These are phyloP conservation scores for Ploceus nigricollis DNA, from an alignment of 2,113 vertebrate species.

Conservation along the genomic window DNA sequence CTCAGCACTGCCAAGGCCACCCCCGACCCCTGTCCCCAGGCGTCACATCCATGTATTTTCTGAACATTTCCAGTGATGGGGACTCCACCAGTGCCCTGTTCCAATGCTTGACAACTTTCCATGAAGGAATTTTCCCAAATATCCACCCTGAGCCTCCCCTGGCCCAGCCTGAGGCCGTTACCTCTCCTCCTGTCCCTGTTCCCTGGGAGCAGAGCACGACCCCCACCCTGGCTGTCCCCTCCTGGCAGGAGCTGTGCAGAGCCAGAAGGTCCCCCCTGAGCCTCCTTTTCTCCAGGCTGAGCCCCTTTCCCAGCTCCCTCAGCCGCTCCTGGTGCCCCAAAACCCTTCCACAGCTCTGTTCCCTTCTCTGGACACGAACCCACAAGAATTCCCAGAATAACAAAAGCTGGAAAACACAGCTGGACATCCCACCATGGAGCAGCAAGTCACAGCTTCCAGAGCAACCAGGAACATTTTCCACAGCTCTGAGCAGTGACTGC, in stretches of 20 bases:
- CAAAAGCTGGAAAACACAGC: not conserved
- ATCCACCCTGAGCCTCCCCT: rapidly evolving
- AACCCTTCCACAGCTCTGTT: not conserved
- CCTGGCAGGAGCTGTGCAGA: not conserved
- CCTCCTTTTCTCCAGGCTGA: not conserved
- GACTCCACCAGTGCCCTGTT: not conserved
- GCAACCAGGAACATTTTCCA: not conserved
- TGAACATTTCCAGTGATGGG: not conserved
- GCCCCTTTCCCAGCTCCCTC: not conserved
- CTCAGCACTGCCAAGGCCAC: not conserved
- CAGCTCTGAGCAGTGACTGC: not conserved
- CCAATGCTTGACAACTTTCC: not conserved
- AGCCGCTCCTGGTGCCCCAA: not conserved
- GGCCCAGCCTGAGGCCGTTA: rapidly evolving
- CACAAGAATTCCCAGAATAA: not conserved
- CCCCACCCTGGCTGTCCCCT: rapidly evolving
- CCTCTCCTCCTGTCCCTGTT: not conserved
- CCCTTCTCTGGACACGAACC: not conserved
- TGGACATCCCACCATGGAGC: not conserved
- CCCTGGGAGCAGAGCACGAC: not conserved
- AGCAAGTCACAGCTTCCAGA: not conserved
- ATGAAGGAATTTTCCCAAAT: not conserved
- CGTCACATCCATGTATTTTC: not conserved
- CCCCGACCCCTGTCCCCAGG: not conserved
- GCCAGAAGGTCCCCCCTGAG: not conserved